Base-by-base conservation (phyloP, 2,113 vertebrate genomes). In the Phalacrocorax brasilianus region DNA sequence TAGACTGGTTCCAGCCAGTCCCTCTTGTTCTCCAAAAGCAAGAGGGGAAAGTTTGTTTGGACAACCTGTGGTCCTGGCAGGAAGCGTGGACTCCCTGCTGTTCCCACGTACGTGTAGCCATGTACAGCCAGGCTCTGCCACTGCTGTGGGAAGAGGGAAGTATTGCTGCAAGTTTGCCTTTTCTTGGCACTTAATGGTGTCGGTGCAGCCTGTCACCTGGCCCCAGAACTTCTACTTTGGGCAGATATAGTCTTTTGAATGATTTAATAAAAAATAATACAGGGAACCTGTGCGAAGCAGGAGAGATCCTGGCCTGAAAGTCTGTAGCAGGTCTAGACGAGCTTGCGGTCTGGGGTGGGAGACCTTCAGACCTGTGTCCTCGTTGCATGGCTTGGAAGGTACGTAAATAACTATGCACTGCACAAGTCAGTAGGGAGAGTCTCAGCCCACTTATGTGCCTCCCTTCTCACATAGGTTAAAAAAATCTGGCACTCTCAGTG, bases 1-100 rank as follows among this genome's bases (percentile, higher is more conserved):
- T 3, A 67, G 33, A 2, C 32, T 62, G 62, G 6, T 62, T 80
- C 58, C 33, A 52, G 33, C 19, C 20, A 12, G n/a, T 56, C 53
- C 14, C 47, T 77, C 77, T 42, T n/a, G 13, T 55, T 49, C 19
- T 13, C 55, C 21, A 26, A 1, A 35, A 65, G 22, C 9, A 38
- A 91, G 67, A 42, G n/a, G 44, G 38, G 9, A 30, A 52, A 7
- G 33, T 32, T 42, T 30, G 22, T 44, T 82, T 26, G 55, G 44
- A 35, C 49, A 53, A 5, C 7, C 15, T 4, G 3, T n/a, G 30
- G 50, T 67, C 28, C 42, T 3, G 0, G 18, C 47, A 8, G 33
- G n/a, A 65, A 65, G 17, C 1, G 0, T 53, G 45, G 8, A 59
- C n/a, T 53, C 26, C 26, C 40, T 58, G 0, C 56, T 38, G 9